A percentile compares a stretch with the other conserved stretches of the same genome.
Conservation (phyloP, 2,888 invertebrate species). For the Prosapia bicincta region DNA sequence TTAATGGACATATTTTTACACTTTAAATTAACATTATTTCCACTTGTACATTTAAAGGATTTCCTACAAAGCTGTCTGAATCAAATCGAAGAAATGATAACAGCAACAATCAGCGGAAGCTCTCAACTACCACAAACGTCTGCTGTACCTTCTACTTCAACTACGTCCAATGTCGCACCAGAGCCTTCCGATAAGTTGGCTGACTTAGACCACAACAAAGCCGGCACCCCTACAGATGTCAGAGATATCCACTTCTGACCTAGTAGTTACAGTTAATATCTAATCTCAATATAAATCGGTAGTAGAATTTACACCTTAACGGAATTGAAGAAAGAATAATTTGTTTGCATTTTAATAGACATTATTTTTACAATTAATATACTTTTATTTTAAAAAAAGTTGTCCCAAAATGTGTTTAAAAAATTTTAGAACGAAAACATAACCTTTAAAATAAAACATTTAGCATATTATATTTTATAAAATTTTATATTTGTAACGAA, state of each 20-base stretch:
- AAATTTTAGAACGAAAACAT: no score
- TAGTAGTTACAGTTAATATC: neutral
- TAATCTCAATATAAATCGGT: no score
- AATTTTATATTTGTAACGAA: neutral
- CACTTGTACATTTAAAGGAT: conserved; percentile 57
- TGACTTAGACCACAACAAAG: conserved; percentile 53
- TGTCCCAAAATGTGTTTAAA: no score
- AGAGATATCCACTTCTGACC: conserved; percentile 70
- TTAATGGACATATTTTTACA: neutral
- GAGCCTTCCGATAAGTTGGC: conserved; percentile 43
- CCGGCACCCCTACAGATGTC: conserved; percentile 81
- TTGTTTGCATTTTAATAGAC: no score
- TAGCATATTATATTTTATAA: neutral
- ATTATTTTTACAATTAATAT: no score
- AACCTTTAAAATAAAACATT: neutral
- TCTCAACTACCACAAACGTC: neutral
- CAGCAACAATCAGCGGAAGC: conserved; percentile 50
- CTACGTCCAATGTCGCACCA: neutral
- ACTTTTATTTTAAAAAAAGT: neutral
- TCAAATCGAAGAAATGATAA: conserved; percentile 76
- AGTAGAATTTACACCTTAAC: no score
- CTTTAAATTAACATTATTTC: neutral
- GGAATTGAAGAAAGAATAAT: no score
- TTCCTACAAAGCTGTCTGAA: conserved; percentile 73
- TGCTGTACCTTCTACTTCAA: neutral